phyloP scores from a whole-genome alignment of 35 echinoderm and acorn worm species.

The Acanthaster planci region DNA sequence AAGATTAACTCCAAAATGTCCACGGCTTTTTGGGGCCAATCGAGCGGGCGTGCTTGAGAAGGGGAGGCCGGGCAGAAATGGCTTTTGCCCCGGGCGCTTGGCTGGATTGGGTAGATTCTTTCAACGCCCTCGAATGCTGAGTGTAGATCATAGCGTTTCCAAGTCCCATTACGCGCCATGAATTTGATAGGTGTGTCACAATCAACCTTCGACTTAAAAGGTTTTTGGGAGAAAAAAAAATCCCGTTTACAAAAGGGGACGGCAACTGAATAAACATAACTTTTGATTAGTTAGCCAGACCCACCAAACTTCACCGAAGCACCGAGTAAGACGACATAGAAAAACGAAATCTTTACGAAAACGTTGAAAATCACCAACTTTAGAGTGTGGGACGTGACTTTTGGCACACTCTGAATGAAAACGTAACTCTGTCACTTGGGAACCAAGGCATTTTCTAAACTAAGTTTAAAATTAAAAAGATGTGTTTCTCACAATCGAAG shows the following conservation, averaged over 20 bases:
- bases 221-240: no score
- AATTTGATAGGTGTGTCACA: slow-evolving; percentile 15
- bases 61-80: slow-evolving; percentile 4
- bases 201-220: slow-evolving; percentile 10
- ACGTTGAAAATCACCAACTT: not conserved
- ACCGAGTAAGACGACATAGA: no score
- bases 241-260: not conserved
- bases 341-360: not conserved
- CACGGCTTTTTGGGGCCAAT: slow-evolving; percentile 26
- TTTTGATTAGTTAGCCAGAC: not conserved
- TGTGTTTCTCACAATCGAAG: no score
- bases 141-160: not conserved
- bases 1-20: slow-evolving; percentile 29
- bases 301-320: no score
- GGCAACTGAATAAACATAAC: not conserved
- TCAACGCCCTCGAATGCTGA: slow-evolving; percentile 3
- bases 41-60: slow-evolving; percentile 29
- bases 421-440: no score
- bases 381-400: no score
- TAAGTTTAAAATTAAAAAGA: no score
- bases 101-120: slow-evolving; percentile 19
- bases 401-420: no score
- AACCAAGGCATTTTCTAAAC: no score
- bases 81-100: slow-evolving; percentile 11
- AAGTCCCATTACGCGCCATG: slow-evolving; percentile 19